Evolutionary conservation across 2,113 vertebrate genomes (phyloP), one percentile per base, ranked within the genome.

Genomic region (Alaudala cheleensis): DNA sequence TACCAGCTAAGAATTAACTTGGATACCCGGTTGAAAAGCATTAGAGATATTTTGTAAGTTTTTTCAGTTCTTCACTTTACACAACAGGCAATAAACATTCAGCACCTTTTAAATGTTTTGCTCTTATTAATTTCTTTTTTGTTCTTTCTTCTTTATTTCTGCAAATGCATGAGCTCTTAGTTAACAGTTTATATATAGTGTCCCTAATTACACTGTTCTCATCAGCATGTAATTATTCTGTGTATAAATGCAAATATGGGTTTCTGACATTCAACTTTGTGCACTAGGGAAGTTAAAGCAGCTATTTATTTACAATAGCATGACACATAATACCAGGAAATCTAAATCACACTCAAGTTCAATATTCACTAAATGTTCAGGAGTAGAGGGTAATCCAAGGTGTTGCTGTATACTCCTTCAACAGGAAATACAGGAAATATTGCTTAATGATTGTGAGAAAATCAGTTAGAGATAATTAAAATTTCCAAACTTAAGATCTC

Each of bases 191-290:
- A 88, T 24, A 81, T 69, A 76, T 37, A 94, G 44, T 83, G 89
- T 85, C 80, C 54, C 64, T 87, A 90, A 96, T 90, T 93, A 57
- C 28, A 34, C 17, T 81, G 3, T 81, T 84, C 60, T 71, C 54
- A 92, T 92, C 93, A 96, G 39, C 39, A 92, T 65, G 44, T 62
- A 96, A 92, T 57, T 95, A 88, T 86, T 57, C 40, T 81, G 39
- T 82, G 67, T 82, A 90, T 71, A 94, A 94, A 97, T 72, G 83
- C 65, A 97, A 97, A 94, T 92, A 85, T 6, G 14, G 4, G 70
- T 96, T 97, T 57, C 73, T 91, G 85, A 71, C 79, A 79, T 94
- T 94, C 81, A 77, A 39, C 81, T 93, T 88, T 70, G 10, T 66
- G 69, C 42, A 79, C 53, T 85, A 87, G 44, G 71, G 62, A 93